These are phyloP conservation scores for Gallinago media DNA, from an alignment of 2,113 vertebrate genomes.

Conservation along the genomic window DNA sequence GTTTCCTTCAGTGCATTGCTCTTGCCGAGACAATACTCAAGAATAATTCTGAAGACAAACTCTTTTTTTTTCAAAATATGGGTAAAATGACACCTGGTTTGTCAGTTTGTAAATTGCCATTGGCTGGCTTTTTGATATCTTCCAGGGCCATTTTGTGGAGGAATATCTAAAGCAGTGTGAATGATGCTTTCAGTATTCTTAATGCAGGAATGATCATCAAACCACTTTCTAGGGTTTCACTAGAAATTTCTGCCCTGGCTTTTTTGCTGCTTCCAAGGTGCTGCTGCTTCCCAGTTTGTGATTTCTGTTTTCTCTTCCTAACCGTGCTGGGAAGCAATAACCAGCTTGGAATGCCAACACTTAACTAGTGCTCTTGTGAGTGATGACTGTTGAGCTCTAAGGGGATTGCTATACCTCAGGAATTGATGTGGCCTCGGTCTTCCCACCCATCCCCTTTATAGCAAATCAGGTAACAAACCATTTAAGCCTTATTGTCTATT, in stretches of 20 bases:
- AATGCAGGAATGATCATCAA: background rate
- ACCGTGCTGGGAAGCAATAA: background rate
- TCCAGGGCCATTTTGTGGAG: background rate
- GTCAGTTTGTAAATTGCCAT: background rate
- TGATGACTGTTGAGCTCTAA: background rate
- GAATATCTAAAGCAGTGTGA: fast-evolving
- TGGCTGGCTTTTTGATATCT: background rate
- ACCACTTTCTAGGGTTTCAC: background rate
- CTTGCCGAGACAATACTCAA: background rate
- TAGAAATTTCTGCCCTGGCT: background rate
- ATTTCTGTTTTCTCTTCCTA: background rate
- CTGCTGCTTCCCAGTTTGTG: background rate
- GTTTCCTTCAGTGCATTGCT: background rate
- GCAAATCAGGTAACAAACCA: background rate
- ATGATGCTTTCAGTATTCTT: background rate
- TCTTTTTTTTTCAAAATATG: background rate
- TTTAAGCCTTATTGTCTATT: background rate
- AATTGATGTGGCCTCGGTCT: background rate
- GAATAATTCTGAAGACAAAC: background rate
- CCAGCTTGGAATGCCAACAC: background rate
- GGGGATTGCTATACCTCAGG: background rate
- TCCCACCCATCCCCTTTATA: background rate
- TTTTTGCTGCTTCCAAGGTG: background rate
- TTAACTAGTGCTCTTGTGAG: background rate
- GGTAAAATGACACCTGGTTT: background rate